Evolutionary conservation across 2,797 vertebrate species (phyloP).

Genomic region (Trichosurus vulpecula): DNA sequence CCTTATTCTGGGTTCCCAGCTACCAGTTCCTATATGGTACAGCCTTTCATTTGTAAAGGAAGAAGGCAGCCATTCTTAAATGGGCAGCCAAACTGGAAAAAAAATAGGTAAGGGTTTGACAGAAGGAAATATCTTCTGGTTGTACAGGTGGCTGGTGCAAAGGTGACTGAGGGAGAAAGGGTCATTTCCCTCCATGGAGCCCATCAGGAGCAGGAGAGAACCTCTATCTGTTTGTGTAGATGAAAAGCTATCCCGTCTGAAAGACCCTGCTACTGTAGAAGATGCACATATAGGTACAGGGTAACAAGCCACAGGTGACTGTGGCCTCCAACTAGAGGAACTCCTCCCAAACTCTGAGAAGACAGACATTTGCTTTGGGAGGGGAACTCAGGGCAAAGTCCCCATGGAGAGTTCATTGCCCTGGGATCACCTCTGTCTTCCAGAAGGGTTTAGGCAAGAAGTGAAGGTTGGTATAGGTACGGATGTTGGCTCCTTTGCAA

Average conservation of each 20-base stretch:
- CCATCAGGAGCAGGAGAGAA: not conserved
- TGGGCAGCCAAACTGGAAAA: not conserved
- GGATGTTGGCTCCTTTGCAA: not conserved
- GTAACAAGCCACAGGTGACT: not conserved
- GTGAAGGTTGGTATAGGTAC: not conserved
- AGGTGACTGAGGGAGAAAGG: not conserved
- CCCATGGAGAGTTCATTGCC: accelerated
- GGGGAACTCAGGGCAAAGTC: not conserved
- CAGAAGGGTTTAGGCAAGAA: not conserved
- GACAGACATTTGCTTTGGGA: not conserved
- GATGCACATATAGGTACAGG: not conserved
- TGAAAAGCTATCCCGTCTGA: not conserved
- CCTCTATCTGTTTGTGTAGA: not conserved
- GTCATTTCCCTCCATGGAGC: not conserved
- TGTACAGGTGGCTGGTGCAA: not conserved
- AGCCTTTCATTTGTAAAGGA: not conserved
- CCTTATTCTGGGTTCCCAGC: not conserved
- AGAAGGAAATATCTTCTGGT: not conserved
- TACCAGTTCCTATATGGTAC: not conserved
- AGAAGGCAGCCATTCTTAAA: not conserved
- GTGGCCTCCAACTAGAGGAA: not conserved
- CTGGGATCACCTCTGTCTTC: not conserved
- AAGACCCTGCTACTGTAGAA: not conserved
- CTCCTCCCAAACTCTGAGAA: not conserved
- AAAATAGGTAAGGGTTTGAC: not conserved